Percentiles rank a stretch among this genome's conserved stretches.
These are phyloP conservation scores for Hipparchia sbordonii DNA, from an alignment of 2,888 invertebrate genomes.

Conservation along the genomic window DNA sequence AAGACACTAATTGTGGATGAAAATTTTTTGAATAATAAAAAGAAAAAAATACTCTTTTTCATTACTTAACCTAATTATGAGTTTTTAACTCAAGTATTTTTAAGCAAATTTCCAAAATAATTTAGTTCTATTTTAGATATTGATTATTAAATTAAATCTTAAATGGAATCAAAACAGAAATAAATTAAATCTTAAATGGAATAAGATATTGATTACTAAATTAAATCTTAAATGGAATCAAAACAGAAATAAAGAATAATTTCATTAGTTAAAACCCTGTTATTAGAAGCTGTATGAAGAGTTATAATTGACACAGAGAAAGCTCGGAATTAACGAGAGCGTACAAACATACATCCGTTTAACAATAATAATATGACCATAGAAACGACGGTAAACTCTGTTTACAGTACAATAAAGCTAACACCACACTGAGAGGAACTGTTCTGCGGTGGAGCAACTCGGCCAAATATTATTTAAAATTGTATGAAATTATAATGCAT, in stretches of 20 bases:
- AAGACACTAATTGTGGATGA: too few species aligned
- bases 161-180: not conserved
- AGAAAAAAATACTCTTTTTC: too few species aligned
- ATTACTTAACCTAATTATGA: too few species aligned
- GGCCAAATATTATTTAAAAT: too few species aligned
- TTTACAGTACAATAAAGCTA: not conserved
- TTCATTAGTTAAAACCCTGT: slow-evolving; percentile 33
- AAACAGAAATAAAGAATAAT: slow-evolving; percentile 2
- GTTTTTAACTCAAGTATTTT: too few species aligned
- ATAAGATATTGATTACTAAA: not conserved
- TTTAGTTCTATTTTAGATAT: too few species aligned
- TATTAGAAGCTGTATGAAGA: slow-evolving; percentile 30
- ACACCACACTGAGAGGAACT: too few species aligned
- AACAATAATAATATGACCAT: slow-evolving; percentile 16
- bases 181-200: not conserved
- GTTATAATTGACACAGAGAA: slow-evolving; percentile 37
- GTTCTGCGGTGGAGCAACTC: too few species aligned
- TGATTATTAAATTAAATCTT: not conserved
- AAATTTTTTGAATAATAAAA: too few species aligned
- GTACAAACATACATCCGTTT: slow-evolving; percentile 23
- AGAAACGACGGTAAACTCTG: slow-evolving; percentile 26
- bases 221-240: not conserved
- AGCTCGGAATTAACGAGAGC: slow-evolving; percentile 34
- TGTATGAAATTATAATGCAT: too few species aligned
- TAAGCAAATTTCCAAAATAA: too few species aligned